Percentiles rank a stretch among this genome's conserved stretches.
phyloP scores from a whole-genome alignment of 2,113 vertebrate species.

The Cryptomyrus ogoouensis region DNA sequence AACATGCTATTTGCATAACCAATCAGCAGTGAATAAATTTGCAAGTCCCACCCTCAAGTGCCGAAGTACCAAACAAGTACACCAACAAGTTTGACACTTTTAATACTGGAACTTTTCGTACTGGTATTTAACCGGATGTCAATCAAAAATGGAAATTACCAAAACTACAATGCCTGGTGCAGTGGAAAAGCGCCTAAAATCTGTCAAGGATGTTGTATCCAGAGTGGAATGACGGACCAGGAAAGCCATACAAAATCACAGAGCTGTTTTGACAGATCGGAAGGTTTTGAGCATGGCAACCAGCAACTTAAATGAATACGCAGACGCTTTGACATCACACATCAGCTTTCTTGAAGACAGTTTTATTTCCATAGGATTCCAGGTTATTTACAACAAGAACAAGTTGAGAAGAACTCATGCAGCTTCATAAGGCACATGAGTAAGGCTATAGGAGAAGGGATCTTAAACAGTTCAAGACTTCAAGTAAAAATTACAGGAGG shows the following conservation, averaged over 20 bases:
- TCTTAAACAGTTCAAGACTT: background rate
- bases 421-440: background rate
- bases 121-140: no score
- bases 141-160: background rate
- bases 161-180: background rate
- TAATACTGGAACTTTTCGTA: no score
- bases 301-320: background rate
- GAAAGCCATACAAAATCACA: background rate
- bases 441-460: background rate
- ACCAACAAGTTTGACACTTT: no score
- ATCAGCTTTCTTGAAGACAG: background rate
- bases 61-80: no score
- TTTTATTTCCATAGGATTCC: background rate
- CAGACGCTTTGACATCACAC: background rate
- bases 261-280: background rate
- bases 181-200: background rate
- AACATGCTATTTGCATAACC: no score
- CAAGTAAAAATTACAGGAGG: background rate
- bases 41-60: no score
- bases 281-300: background rate
- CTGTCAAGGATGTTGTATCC: background rate
- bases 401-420: background rate
- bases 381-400: background rate
- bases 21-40: no score
- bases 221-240: background rate